phyloP scores from a whole-genome alignment of 2,888 invertebrate species.

The Lymantria monacha region DNA sequence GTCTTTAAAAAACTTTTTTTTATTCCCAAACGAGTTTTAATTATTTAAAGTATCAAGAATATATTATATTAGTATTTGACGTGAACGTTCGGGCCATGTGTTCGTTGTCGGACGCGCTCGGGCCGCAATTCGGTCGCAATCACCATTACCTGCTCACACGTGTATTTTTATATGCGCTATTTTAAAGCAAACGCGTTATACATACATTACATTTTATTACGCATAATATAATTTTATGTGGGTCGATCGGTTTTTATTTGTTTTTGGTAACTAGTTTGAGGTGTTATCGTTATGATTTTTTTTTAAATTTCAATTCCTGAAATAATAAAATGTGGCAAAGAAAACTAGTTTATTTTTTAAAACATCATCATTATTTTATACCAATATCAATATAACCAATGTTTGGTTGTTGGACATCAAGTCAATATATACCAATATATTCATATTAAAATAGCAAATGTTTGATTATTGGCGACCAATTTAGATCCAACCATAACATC shows the following conservation, averaged over 20 bases:
- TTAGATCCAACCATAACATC: too few relatives aligned
- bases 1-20: too few relatives aligned
- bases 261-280: constrained; percentile 21
- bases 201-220: constrained; percentile 45
- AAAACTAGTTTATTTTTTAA: too few relatives aligned
- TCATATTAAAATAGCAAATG: too few relatives aligned
- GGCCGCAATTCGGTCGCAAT: constrained; percentile 67
- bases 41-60: constrained; percentile 41
- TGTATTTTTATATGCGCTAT: constrained; percentile 68
- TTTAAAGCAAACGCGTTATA: constrained; percentile 40
- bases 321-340: too few relatives aligned
- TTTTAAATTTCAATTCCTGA: neutral
- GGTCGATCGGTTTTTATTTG: constrained; percentile 31
- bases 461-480: too few relatives aligned
- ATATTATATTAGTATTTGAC: constrained; percentile 9
- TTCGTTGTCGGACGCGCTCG: constrained; percentile 60
- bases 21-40: too few relatives aligned
- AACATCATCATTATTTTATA: too few relatives aligned
- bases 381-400: too few relatives aligned
- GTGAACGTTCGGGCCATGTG: constrained; percentile 65
- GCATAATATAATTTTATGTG: constrained; percentile 24
- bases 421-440: too few relatives aligned
- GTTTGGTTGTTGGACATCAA: too few relatives aligned
- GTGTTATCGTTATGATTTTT: constrained; percentile 10
- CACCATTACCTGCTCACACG: constrained; percentile 68